Base-by-base conservation (phyloP, 2,113 vertebrate genomes). In the Oceanodroma tethys region DNA sequence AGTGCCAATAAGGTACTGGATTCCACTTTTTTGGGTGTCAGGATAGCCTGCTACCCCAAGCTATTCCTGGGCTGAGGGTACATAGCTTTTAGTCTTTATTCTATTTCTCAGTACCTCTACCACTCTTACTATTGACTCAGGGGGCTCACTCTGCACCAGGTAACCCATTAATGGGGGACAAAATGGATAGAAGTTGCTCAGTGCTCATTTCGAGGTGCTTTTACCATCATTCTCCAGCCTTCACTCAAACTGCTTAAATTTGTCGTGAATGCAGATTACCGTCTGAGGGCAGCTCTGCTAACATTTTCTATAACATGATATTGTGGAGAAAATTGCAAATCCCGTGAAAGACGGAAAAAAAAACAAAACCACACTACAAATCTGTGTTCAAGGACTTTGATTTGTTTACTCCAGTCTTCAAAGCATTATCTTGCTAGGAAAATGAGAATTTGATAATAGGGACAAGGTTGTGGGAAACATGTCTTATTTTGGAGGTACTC, bases 211-310 rank as follows among this genome's bases (percentile, higher is more conserved):
- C 4, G 3, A 94, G 83, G 81, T 66, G 81, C 82, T 96, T 90
- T 93, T 87, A 50, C 38, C 6, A 27, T 70, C 58, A 74, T 89
- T 75, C 32, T 90, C 59, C 93, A 97, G 72, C 66, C 82, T 86
- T 96, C 80, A 48, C 52, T 95, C 76, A 67, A 66, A 86, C 20
- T 83, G 53, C 73, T 92, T 93, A 70, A 95, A 88, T 75, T 96
- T 90, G 85, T 92, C 91, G 88, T 92, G 40, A 94, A 93, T 81
- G 74, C 78, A 97, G 88, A 93, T 96, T 97, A 75, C 72, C 73
- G 97, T 96, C 96, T 96, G 88, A 95, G 91, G 43, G 71, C n/a
- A 94, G 65, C 48, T 96, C 82, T 93, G 79, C 73, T 93, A 81
- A 84, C 43, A 90, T 97, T 97, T 98, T 94, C 40, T 72, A 81